A percentile compares a stretch with the other conserved stretches of the same genome.
These are phyloP conservation scores for Tapirus indicus DNA, from an alignment of 2,797 vertebrate species.

Conservation along the genomic window DNA sequence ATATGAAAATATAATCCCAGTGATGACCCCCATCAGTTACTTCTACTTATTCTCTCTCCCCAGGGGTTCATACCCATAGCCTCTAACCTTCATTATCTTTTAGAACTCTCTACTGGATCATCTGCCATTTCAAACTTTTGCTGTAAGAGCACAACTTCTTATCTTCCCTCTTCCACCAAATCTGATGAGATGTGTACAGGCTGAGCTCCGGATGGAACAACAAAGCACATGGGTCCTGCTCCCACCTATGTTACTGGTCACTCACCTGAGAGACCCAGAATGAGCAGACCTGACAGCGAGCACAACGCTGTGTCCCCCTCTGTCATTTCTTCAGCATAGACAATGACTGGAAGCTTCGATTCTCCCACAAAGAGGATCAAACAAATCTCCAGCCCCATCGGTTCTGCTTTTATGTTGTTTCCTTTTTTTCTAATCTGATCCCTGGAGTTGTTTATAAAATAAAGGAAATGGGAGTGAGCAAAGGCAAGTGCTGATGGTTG, in stretches of 20 bases:
- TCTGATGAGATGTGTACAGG: not conserved
- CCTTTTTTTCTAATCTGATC: not conserved
- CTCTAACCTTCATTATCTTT: not conserved
- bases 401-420: not conserved
- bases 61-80: no score
- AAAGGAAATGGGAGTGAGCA: not conserved
- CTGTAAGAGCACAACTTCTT: not conserved
- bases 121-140: not conserved
- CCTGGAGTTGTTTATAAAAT: not conserved
- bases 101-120: not conserved
- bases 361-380: not conserved
- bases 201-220: not conserved
- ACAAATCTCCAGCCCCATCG: not conserved
- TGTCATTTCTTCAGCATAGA: not conserved
- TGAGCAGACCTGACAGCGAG: not conserved
- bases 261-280: not conserved
- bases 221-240: not conserved
- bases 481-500: not conserved
- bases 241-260: not conserved
- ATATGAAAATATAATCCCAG: not conserved
- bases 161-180: not conserved
- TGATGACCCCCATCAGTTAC: not conserved
- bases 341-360: not conserved
- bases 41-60: not conserved
- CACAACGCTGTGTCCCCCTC: accelerated